phyloP scores from a whole-genome alignment of 2,113 vertebrate species.

The Dicrurus megarhynchus region DNA sequence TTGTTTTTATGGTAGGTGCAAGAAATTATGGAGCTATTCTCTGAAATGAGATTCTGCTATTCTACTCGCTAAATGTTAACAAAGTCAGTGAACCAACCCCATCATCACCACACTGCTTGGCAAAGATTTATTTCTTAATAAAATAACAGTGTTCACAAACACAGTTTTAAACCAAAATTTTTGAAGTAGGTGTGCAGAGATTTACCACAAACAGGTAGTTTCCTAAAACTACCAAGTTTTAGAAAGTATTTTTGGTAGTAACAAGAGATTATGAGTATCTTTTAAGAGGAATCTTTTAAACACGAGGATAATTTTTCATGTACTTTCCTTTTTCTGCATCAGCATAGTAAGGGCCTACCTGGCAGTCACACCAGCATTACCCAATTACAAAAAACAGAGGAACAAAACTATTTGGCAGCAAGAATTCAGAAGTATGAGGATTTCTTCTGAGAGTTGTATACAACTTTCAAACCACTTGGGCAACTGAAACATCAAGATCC shows the following conservation, averaged over 20 bases:
- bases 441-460: background rate
- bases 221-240: background rate
- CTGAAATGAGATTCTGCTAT: constrained; percentile 60
- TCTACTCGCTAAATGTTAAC: constrained; percentile 8
- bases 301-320: fast-evolving
- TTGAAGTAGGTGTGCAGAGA: background rate
- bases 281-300: background rate
- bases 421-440: background rate
- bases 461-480: background rate
- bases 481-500: background rate
- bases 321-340: background rate
- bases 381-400: background rate
- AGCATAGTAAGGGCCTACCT: background rate
- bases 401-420: background rate
- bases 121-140: constrained; percentile 4
- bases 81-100: background rate
- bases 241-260: background rate
- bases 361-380: background rate
- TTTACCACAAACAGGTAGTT: background rate
- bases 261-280: background rate
- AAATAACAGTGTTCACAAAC: background rate
- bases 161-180: background rate
- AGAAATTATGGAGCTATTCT: constrained; percentile 66
- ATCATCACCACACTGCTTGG: background rate
- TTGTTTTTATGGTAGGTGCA: constrained; percentile 77